Conservation (phyloP, 2,888 invertebrate genomes). For the Therioaphis trifolii region DNA sequence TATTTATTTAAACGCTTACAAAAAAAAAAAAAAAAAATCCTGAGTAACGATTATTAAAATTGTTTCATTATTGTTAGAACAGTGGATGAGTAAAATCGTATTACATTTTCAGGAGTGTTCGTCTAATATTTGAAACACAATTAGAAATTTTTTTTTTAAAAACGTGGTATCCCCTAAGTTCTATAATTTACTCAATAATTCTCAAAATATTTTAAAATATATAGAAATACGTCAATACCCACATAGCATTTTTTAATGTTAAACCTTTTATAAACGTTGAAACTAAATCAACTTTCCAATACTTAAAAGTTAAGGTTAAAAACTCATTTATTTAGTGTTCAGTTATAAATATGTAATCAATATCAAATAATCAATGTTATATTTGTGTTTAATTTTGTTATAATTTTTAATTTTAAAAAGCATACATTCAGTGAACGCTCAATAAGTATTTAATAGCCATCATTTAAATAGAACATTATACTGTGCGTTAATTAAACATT, state of each 20-base stretch:
- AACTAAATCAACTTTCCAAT: neutral
- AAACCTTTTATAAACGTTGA: slow-evolving; percentile 10
- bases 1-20: no score
- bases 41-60: no score
- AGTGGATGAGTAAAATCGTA: no score
- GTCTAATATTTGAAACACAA: no score
- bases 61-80: no score
- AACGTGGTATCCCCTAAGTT: no score
- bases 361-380: neutral
- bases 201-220: no score
- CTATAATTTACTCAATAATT: no score
- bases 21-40: no score
- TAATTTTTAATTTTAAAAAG: neutral
- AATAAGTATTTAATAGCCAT: neutral
- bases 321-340: neutral
- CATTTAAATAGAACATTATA: neutral
- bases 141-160: no score
- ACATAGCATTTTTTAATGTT: neutral
- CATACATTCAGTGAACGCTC: neutral
- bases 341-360: neutral
- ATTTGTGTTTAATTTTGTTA: neutral
- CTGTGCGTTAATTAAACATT: neutral
- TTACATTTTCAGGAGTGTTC: no score
- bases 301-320: neutral
- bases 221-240: no score